Evolutionary conservation across 2,888 invertebrate genomes (phyloP).

Genomic region (Sinotaia quadrata): DNA sequence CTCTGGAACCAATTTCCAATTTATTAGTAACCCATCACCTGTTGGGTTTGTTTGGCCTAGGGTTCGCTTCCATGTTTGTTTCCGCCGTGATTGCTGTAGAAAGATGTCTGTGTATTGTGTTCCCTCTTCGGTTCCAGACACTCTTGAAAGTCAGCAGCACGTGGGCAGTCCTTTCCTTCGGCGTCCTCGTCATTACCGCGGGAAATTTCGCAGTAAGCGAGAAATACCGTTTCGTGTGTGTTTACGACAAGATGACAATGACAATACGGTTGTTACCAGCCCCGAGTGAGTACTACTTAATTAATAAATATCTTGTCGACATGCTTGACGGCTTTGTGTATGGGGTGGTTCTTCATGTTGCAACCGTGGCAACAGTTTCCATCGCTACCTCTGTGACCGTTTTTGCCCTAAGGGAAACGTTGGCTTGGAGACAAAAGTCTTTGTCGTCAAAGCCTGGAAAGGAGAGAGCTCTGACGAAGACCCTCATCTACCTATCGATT

Average conservation of each 20-base stretch:
- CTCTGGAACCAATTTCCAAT: no score
- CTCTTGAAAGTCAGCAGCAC: background rate
- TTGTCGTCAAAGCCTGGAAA: background rate
- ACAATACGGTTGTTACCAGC: no score
- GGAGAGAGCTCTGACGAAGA: conserved; percentile 9
- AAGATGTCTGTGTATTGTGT: conserved; percentile 15
- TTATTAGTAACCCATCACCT: no score
- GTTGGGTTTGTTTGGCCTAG: background rate
- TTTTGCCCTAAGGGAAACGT: background rate
- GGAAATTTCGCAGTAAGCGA: background rate
- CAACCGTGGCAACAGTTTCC: background rate
- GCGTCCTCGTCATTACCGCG: background rate
- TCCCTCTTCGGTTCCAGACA: background rate
- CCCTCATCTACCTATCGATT: conserved; percentile 15
- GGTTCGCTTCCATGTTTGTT: background rate
- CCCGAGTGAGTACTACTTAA: background rate
- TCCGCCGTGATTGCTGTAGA: conserved; percentile 10
- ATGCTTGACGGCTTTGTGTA: background rate
- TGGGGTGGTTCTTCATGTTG: background rate
- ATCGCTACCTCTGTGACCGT: conserved; percentile 4
- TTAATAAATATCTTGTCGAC: background rate
- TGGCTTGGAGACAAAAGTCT: background rate
- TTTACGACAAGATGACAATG: background rate
- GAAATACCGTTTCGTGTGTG: background rate
- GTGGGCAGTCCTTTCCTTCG: background rate